Percentiles rank a stretch among this genome's conserved stretches.
phyloP scores from a whole-genome alignment of 92 coral and sea anemone species.

The Muricea muricata region DNA sequence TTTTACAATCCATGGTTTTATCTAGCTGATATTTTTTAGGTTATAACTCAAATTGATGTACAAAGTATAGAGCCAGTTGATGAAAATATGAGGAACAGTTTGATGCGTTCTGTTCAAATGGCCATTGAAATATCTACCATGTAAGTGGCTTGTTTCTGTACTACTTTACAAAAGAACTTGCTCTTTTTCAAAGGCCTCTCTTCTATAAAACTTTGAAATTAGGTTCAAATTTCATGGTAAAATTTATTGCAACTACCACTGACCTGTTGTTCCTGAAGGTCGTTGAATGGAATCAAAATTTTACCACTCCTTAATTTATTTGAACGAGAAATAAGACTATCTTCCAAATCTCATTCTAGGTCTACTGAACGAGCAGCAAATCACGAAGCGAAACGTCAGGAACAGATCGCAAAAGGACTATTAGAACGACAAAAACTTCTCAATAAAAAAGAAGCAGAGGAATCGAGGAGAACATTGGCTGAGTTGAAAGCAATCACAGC shows the following conservation, averaged over 20 bases:
- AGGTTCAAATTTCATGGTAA: no score
- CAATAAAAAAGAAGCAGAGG: slow-evolving; percentile 95
- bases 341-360: slow-evolving; percentile 35
- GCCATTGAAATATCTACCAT: slow-evolving; percentile 97
- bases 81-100: slow-evolving; percentile 87
- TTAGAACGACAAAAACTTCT: slow-evolving; percentile 93
- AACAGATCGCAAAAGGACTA: slow-evolving; percentile 89
- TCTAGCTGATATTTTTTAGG: slow-evolving; percentile 43
- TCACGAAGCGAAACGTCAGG: slow-evolving; percentile 93
- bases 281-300: not conserved
- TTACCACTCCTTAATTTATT: not conserved
- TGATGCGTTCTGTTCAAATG: slow-evolving; percentile 95
- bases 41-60: slow-evolving; percentile 87
- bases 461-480: slow-evolving; percentile 79
- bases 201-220: no score
- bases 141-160: slow-evolving; percentile 64
- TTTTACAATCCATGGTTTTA: not conserved
- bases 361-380: slow-evolving; percentile 86
- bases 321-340: no score
- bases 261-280: not conserved
- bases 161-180: no score
- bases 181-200: no score
- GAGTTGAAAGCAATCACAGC: slow-evolving; percentile 86
- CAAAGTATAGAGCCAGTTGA: slow-evolving; percentile 97
- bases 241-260: not conserved